Conservation (phyloP, 2,888 invertebrate species). For the Macrosoma leucophasiata region DNA sequence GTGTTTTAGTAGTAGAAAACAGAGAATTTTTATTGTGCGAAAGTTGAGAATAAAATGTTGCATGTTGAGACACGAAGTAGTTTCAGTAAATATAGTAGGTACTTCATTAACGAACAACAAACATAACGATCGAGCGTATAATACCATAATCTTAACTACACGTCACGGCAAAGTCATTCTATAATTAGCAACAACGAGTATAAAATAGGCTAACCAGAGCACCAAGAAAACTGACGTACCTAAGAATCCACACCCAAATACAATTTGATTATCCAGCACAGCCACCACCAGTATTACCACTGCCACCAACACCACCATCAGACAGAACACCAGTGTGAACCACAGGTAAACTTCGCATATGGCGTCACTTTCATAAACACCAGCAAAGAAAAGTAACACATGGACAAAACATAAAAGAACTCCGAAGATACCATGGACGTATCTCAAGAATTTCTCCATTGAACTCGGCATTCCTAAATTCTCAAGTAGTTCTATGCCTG, state of each 20-base stretch:
- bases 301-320: slow-evolving; percentile 12
- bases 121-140: neutral
- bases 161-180: slow-evolving; percentile 35
- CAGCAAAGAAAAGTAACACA: slow-evolving; percentile 31
- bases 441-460: slow-evolving; percentile 21
- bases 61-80: no score
- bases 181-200: slow-evolving; percentile 38
- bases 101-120: neutral
- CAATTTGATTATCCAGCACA: slow-evolving; percentile 10
- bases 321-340: slow-evolving; percentile 28
- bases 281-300: slow-evolving; percentile 15
- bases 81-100: no score
- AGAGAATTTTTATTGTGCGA: no score
- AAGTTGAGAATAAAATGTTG: no score
- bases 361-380: slow-evolving; percentile 27
- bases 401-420: slow-evolving; percentile 33
- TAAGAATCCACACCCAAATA: slow-evolving; percentile 17
- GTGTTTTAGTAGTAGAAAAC: no score
- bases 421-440: slow-evolving; percentile 33
- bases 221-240: slow-evolving; percentile 19
- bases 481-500: slow-evolving; percentile 18
- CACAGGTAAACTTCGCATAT: slow-evolving; percentile 41
- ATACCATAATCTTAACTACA: neutral
- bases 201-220: slow-evolving; percentile 28
- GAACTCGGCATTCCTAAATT: slow-evolving; percentile 17